A percentile compares a stretch with the other conserved stretches of the same genome.
phyloP scores from a whole-genome alignment of 2,113 vertebrate genomes.

The Kobus ellipsiprymnus region DNA sequence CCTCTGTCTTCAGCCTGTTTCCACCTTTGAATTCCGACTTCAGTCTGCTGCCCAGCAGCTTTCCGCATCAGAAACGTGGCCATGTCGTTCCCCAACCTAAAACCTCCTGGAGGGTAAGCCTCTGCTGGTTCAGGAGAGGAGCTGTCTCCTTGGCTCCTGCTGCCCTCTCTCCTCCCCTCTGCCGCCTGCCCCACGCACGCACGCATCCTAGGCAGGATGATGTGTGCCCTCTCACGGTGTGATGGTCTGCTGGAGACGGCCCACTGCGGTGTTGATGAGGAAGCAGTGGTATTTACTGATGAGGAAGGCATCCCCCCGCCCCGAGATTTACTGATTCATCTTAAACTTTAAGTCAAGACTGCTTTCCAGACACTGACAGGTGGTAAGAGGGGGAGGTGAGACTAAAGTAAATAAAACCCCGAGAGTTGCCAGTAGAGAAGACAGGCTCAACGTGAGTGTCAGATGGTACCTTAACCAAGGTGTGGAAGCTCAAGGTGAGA shows the following conservation, averaged over 20 bases:
- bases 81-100: background rate
- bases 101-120: background rate
- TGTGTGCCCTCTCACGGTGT: background rate
- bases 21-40: background rate
- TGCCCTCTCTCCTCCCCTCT: background rate
- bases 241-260: background rate
- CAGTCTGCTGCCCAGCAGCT: background rate
- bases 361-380: background rate
- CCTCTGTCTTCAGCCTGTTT: background rate
- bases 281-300: background rate
- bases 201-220: background rate
- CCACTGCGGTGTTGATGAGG: background rate
- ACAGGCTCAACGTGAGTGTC: background rate
- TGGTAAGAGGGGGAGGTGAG: background rate
- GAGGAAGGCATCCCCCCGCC: background rate
- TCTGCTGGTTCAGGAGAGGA: background rate
- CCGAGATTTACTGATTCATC: background rate
- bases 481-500: background rate
- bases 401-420: background rate
- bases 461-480: background rate
- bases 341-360: background rate
- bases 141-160: background rate
- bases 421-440: background rate
- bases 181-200: too few relatives aligned
- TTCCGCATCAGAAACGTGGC: background rate